phyloP scores from a whole-genome alignment of 2,888 invertebrate species.

The Carterocephalus palaemon region DNA sequence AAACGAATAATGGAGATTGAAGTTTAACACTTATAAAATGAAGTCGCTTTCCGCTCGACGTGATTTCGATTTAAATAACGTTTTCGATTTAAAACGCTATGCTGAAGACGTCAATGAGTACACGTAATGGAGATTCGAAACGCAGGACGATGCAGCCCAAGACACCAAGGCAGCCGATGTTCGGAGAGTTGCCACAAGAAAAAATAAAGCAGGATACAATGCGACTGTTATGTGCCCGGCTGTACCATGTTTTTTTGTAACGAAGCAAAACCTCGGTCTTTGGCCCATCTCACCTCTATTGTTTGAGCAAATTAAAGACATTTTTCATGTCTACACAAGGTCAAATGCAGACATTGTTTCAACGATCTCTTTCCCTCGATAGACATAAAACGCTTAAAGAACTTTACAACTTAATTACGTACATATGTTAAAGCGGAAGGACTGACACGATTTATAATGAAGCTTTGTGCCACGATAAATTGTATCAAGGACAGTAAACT shows the following conservation, averaged over 20 bases:
- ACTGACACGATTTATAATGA: conserved; percentile 70
- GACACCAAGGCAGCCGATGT: conserved; percentile 48
- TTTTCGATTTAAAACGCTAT: conserved; percentile 42
- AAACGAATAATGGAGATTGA: conserved; percentile 42
- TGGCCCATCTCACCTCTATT: conserved; percentile 41
- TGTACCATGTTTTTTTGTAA: conserved; percentile 34
- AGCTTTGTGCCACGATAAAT: conserved; percentile 66
- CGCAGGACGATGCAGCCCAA: conserved; percentile 54
- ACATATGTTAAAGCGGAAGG: conserved; percentile 67
- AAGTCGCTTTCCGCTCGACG: conserved; percentile 38
- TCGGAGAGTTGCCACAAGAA: conserved; percentile 53
- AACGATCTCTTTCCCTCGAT: conserved; percentile 47
- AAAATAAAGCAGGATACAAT: conserved; percentile 43
- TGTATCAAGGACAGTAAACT: conserved; percentile 61
- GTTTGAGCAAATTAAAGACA: conserved; percentile 52
- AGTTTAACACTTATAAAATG: conserved; percentile 39
- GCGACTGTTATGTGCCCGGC: conserved; percentile 38
- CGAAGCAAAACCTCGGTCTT: conserved; percentile 35
- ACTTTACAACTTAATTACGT: conserved; percentile 73
- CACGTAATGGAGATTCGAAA: conserved; percentile 55
- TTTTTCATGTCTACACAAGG: conserved; percentile 38
- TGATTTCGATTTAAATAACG: conserved; percentile 35
- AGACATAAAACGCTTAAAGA: conserved; percentile 58
- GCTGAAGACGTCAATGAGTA: conserved; percentile 56
- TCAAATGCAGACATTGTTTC: conserved; percentile 41